phyloP scores from a whole-genome alignment of 2,113 vertebrate species.

The Rana temporaria region DNA sequence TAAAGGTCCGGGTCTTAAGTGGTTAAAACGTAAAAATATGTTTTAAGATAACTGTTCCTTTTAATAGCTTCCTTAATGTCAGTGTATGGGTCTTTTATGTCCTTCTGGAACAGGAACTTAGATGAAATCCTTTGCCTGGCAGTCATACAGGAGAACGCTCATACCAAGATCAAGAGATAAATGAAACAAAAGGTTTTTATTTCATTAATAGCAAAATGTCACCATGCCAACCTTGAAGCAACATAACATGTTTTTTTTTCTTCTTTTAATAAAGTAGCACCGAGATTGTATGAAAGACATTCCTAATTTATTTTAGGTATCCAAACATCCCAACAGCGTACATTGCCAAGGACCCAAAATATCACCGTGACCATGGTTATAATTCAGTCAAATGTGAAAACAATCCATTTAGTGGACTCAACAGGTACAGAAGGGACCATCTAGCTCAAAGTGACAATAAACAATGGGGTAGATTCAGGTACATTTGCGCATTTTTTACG shows the following conservation, averaged over 20 bases:
- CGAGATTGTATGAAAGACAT: background rate
- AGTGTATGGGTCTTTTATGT: background rate
- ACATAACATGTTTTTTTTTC: background rate
- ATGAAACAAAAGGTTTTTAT: constrained; percentile 23
- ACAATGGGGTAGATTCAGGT: too few relatives aligned
- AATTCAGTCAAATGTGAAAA: background rate
- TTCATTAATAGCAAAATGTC: background rate
- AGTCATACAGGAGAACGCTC: background rate
- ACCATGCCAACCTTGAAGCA: background rate
- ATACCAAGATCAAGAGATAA: constrained; percentile 17
- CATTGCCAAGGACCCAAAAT: background rate
- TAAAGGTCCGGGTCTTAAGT: too few relatives aligned
- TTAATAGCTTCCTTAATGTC: too few relatives aligned
- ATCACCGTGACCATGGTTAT: background rate
- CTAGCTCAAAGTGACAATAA: too few relatives aligned
- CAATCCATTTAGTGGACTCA: background rate
- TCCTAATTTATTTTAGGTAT: background rate
- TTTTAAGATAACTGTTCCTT: too few relatives aligned
- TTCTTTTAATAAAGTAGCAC: background rate
- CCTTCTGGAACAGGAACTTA: constrained; percentile 6
- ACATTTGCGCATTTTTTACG: too few relatives aligned
- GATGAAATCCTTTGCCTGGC: constrained; percentile 10
- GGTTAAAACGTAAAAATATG: too few relatives aligned
- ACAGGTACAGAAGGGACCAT: too few relatives aligned
- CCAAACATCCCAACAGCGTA: background rate